Conservation (phyloP, 2,888 invertebrate genomes). For the Pristionchus arcanus region DNA sequence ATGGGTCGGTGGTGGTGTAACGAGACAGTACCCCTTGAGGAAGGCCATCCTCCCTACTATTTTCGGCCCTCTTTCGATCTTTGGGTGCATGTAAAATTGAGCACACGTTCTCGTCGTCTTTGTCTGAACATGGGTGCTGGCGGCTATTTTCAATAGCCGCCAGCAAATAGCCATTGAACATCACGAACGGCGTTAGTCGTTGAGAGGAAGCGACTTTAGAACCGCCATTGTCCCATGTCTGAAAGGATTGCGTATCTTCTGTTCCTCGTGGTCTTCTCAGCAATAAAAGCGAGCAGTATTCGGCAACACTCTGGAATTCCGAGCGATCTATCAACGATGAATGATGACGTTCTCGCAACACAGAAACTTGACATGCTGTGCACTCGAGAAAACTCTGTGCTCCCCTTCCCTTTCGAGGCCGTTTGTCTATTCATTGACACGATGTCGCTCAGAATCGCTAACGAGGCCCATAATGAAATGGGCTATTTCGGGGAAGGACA, state of each 20-base stretch:
- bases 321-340: background rate
- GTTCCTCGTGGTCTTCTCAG: no score
- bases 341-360: background rate
- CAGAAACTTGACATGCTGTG: background rate
- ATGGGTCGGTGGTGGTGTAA: background rate
- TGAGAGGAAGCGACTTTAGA: no score
- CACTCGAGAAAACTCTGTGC: background rate
- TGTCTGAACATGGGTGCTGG: background rate
- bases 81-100: background rate
- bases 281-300: no score
- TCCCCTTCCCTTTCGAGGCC: background rate
- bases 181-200: background rate
- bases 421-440: background rate
- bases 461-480: background rate
- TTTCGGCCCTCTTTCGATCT: background rate
- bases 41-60: background rate
- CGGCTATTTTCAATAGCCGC: background rate
- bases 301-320: background rate
- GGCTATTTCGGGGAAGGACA: conserved; percentile 9
- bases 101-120: background rate
- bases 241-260: no score
- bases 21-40: background rate
- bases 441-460: background rate
- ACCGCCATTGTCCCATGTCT: background rate
- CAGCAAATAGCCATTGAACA: background rate